Evolutionary conservation across 2,113 vertebrate genomes (phyloP).

Genomic region (Ctenodactylus gundi): DNA sequence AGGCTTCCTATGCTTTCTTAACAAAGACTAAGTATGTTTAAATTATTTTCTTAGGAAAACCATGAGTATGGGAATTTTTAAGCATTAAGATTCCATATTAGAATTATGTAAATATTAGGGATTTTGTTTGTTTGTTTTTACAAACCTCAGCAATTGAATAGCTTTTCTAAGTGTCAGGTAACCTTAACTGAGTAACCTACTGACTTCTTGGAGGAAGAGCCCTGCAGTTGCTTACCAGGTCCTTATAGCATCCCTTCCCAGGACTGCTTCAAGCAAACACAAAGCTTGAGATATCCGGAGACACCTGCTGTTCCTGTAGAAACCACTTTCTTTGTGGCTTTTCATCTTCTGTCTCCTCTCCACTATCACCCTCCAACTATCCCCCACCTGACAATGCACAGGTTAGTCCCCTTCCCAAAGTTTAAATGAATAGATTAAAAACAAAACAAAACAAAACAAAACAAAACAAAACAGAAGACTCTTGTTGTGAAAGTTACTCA

Average conservation of each 20-base stretch:
- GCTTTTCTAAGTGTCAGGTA: background rate
- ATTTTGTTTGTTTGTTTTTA: background rate
- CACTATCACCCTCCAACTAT: background rate
- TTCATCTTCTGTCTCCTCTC: background rate
- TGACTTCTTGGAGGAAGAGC: background rate
- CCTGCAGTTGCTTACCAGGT: background rate
- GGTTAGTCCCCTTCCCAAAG: background rate
- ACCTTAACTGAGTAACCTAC: background rate
- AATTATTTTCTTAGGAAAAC: background rate
- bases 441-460: too few species aligned
- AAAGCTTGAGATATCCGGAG: background rate
- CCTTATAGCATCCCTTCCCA: background rate
- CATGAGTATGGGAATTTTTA: background rate
- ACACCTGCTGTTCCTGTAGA: background rate
- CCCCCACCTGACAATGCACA: background rate
- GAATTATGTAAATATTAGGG: background rate
- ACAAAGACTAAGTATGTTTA: background rate
- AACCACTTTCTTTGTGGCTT: background rate
- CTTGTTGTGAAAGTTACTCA: conserved; percentile 46
- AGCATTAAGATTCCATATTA: background rate
- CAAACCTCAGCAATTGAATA: background rate
- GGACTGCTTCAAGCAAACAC: background rate
- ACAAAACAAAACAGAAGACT: too few species aligned
- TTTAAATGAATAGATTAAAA: conserved; percentile 3
- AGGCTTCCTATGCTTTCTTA: background rate